These are phyloP conservation scores for Protaetia brevitarsis DNA, from an alignment of 1,140 invertebrate genomes.

Conservation along the genomic window DNA sequence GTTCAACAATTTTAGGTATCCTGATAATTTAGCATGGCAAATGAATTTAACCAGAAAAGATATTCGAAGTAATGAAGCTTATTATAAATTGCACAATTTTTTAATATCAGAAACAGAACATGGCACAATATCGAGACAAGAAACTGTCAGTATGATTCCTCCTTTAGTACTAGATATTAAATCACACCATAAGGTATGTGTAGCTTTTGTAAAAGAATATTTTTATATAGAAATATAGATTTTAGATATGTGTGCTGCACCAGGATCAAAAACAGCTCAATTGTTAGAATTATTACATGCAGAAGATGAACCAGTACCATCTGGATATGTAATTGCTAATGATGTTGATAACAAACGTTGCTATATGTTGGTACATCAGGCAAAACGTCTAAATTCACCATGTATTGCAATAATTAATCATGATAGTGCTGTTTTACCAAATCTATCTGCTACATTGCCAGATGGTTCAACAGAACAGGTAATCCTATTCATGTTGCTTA, in stretches of 20 bases:
- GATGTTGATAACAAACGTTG: conserved; percentile 96
- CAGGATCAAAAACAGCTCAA: conserved; percentile 98
- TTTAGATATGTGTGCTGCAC: conserved; percentile 97
- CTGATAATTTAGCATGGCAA: conserved; percentile 90
- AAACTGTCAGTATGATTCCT: conserved; percentile 99
- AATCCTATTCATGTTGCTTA: too few species aligned
- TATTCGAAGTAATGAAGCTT: conserved; percentile 79
- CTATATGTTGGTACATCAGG: conserved; percentile 98
- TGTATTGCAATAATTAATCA: conserved; percentile 95
- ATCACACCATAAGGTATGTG: conserved; percentile 82
- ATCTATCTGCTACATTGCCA: conserved; percentile 55
- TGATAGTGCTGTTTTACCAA: conserved; percentile 90
- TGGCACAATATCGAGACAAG: conserved; percentile 92
- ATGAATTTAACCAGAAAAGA: conserved; percentile 84
- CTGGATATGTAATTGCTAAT: conserved; percentile 94
- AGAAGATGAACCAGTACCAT: conserved; percentile 61
- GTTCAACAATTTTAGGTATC: conserved; percentile 79
- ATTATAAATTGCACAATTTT: conserved; percentile 89
- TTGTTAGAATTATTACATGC: conserved; percentile 93
- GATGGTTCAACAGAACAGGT: conserved; percentile 49
- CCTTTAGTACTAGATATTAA: conserved; percentile 88
- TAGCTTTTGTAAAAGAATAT: background rate
- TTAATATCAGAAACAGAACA: conserved; percentile 89
- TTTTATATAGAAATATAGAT: conserved; percentile 56
- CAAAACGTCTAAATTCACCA: conserved; percentile 94